These are phyloP conservation scores for Lethrus apterus DNA, from an alignment of 1,140 invertebrate species.

Conservation along the genomic window DNA sequence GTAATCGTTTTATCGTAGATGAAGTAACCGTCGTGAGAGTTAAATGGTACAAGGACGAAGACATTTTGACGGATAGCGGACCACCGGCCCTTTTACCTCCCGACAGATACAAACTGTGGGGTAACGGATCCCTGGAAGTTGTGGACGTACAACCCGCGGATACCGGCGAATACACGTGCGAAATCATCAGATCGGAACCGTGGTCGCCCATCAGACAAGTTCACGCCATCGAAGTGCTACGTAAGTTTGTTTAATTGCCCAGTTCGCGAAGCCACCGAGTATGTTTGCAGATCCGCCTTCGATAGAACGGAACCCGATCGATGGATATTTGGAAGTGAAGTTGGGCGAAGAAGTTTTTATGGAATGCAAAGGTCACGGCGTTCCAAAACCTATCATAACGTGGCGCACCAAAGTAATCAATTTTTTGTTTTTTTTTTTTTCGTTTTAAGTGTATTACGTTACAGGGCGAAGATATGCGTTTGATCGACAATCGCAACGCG, in stretches of 20 bases:
- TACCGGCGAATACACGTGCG: conserved; percentile 67
- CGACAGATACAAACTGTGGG: conserved; percentile 52
- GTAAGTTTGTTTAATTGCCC: conserved; percentile 45
- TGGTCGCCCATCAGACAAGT: conserved; percentile 57
- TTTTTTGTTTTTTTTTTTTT: conserved; percentile 9
- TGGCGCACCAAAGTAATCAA: conserved; percentile 46
- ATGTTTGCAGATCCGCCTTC: conserved; percentile 53
- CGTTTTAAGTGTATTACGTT: conserved; percentile 16
- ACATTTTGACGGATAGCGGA: conserved; percentile 55
- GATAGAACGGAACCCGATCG: conserved; percentile 56
- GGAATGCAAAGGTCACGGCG: conserved; percentile 57
- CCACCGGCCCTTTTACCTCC: conserved; percentile 43
- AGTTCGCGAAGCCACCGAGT: neutral
- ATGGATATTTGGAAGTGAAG: conserved; percentile 60
- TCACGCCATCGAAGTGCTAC: conserved; percentile 68
- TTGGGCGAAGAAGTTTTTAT: conserved; percentile 64
- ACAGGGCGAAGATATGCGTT: conserved; percentile 54
- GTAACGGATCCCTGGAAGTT: conserved; percentile 65
- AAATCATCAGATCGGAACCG: conserved; percentile 50
- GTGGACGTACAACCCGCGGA: conserved; percentile 52
- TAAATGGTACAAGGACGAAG: conserved; percentile 53
- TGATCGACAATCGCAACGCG: conserved; percentile 53
- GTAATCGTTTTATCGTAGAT: conserved; percentile 23
- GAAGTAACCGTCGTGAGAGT: conserved; percentile 27
- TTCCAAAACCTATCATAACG: conserved; percentile 57